Base-by-base conservation (phyloP, 1,140 invertebrate genomes). In the Hesperophylax magnus region DNA sequence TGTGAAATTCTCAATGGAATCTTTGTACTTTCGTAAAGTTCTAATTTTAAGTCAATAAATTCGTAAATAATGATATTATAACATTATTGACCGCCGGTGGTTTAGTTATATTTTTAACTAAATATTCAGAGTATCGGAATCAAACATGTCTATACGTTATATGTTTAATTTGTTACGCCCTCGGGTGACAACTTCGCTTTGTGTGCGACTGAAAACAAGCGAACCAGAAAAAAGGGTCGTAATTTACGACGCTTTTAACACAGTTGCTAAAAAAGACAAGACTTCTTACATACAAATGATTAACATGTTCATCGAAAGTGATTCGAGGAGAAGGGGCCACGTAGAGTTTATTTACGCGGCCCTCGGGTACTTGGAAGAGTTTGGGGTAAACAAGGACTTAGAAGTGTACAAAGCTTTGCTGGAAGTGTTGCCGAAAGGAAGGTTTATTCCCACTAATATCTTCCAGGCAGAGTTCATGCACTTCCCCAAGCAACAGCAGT, bases 331-430 rank as follows among this genome's bases (percentile, higher is more conserved):
- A 80, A 89, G 93, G 71, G 96, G 96, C 47, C 96, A 98, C 88
- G 95, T 98, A 0, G 96, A 98, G 85, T 99, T 99, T 89, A 97
- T 99, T 82, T 94, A 96, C 86, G 92, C 95, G 2, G 97, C 98
- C 0, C 86, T 99, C 31, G 93, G 93, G 61, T 92, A 95, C 84
- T 96, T 99, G 95, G 93, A 98, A 84, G 94, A 96, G 63, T 99
- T 97, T 91, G 95, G 95, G 0, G 95, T 98, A 0, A 92, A 98
- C 61, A 94, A 95, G 86, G 98, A 99, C 90, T 85, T 99, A 15
- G 95, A 97, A 85, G 92, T 94, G 0, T 99, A 99, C 86, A 99
- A 99, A 89, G 91, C 93, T 53, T 82, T 99, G 27, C 89, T 99
- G 20, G 93, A 98, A 87, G 92, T 99, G 17, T 94, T 99, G 87